These are phyloP conservation scores for Illadopsis cleaveri DNA, from an alignment of 2,113 vertebrate species.

Conservation along the genomic window DNA sequence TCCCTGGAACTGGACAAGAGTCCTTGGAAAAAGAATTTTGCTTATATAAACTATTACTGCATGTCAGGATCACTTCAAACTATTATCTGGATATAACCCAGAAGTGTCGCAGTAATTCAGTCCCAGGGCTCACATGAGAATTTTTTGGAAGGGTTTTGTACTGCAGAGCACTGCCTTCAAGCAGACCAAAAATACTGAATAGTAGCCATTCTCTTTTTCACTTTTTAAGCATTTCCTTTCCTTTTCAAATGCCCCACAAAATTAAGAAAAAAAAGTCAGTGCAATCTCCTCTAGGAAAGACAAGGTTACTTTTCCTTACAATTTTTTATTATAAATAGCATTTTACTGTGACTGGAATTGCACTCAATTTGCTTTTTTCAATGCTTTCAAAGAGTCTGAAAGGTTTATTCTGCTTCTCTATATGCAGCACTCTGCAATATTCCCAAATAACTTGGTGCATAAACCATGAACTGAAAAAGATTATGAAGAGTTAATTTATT, in stretches of 20 bases:
- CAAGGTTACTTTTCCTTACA: neutral
- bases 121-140: conserved; percentile 31
- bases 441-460: neutral
- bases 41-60: conserved; percentile 44
- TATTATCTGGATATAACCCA: conserved; percentile 62
- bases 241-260: conserved; percentile 17
- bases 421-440: neutral
- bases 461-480: conserved; percentile 12
- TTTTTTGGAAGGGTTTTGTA: conserved; percentile 31
- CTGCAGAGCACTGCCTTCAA: conserved; percentile 27
- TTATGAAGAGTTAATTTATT: conserved; percentile 47
- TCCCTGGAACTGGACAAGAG: neutral
- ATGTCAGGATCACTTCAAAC: conserved; percentile 55
- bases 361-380: conserved; percentile 13
- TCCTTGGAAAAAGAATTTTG: conserved; percentile 26
- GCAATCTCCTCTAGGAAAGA: neutral
- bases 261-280: neutral
- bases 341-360: conserved; percentile 2
- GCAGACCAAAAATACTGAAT: conserved; percentile 20
- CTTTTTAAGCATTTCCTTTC: neutral
- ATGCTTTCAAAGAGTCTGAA: neutral
- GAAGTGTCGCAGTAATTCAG: conserved; percentile 67
- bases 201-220: neutral
- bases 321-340: neutral
- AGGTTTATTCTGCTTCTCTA: conserved; percentile 11